Base-by-base conservation (phyloP, 2,113 vertebrate genomes). In the Charina bottae region DNA sequence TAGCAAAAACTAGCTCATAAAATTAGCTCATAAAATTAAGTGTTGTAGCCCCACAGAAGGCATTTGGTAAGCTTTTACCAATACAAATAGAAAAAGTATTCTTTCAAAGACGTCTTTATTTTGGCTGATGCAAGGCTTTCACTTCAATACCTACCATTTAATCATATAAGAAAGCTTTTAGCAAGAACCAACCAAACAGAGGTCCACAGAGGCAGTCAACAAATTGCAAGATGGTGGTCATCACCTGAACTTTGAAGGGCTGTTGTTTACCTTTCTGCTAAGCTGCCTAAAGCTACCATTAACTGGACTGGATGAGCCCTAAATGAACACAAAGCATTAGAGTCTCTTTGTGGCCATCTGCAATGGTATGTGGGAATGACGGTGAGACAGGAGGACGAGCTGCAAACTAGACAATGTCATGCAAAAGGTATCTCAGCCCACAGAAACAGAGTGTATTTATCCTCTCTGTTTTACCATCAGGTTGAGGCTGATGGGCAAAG, bases 1-100 rank as follows among this genome's bases (percentile, higher is more conserved):
- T 95, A 96, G 84, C 78, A 87, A 90, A 97, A 94, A 60, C 92
- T 92, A 95, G 89, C 93, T 91, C 59, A 94, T 85, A 90, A 95
- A 95, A 95, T 96, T 97, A 96, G 89, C 93, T 91, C 59, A 94
- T 85, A 90, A 95, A 95, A 95, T 96, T 97, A 96, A 96, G 83
- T 93, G 94, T 56, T 92, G 86, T 33, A n/a, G 92, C 94, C 94
- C 94, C 87, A 86, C 78, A 90, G 88, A 91, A 58, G 87, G 53
- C 28, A 94, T 95, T 93, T 93, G 93, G 92, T 72, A 53, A 92
- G 92, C 64, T 87, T 94, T 92, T 85, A 46, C 92, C 93, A 90
- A 94, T 90, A 93, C 33, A 93, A 92, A 72, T 93, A 10, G 90
- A 90, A 87, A 95, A 94, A 58, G 83, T 37, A 84, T 89, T 94